A percentile compares a stretch with the other conserved stretches of the same genome.
phyloP scores from a whole-genome alignment of 1,140 invertebrate species.

The Heliconius eleuchia region DNA sequence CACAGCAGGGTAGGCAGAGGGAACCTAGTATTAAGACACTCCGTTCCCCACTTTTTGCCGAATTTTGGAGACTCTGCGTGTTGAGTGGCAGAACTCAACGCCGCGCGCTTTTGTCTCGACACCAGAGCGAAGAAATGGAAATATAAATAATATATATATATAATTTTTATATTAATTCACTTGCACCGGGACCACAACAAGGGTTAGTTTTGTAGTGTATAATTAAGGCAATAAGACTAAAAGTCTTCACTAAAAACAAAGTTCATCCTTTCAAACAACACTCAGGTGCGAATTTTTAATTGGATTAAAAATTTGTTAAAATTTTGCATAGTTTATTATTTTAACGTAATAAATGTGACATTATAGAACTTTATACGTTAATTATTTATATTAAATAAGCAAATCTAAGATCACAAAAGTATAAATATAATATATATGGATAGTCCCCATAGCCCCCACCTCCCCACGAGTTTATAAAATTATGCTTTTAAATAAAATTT shows the following conservation, averaged over 20 bases:
- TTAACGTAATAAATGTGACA: background rate
- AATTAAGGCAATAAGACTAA: background rate
- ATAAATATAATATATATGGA: background rate
- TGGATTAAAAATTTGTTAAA: background rate
- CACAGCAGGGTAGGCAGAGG: no score
- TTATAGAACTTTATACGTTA: no score
- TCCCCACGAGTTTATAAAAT: constrained; percentile 15
- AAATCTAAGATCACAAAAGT: no score
- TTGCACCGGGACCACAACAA: background rate
- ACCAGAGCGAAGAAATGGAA: no score
- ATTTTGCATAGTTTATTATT: background rate
- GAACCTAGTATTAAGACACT: no score
- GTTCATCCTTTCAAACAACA: background rate
- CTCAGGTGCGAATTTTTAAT: background rate
- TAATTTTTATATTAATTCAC: background rate
- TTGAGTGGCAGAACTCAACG: no score
- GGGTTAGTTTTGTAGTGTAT: background rate
- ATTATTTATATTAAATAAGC: no score
- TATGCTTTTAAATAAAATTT: constrained; percentile 37
- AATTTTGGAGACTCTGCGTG: no score
- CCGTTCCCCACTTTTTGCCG: no score
- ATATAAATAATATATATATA: background rate
- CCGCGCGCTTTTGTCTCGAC: no score
- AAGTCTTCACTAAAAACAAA: background rate
- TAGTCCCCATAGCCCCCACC: background rate